These are phyloP conservation scores for Poeciliopsis occidentalis DNA, from an alignment of 2,113 vertebrate species.

Conservation along the genomic window DNA sequence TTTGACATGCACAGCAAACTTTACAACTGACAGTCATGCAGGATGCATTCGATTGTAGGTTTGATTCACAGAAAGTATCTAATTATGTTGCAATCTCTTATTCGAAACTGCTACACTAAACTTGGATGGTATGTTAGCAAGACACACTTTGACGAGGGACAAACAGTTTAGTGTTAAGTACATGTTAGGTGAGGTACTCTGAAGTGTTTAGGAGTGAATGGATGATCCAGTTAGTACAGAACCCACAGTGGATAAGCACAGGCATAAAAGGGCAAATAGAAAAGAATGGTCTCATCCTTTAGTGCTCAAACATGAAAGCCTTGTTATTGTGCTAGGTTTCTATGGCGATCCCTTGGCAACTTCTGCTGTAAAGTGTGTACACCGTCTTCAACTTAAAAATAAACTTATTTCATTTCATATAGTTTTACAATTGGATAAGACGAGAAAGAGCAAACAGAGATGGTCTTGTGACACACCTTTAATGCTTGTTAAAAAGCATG, in stretches of 20 bases:
- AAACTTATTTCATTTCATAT: not conserved
- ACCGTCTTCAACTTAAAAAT: not conserved
- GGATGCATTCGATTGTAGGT: not conserved
- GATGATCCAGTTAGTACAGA: slow-evolving; percentile 7
- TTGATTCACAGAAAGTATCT: not conserved
- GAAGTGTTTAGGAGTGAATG: not conserved
- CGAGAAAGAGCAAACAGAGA: not conserved
- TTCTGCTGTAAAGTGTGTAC: not conserved
- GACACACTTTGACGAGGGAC: not conserved
- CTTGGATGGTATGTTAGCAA: not conserved
- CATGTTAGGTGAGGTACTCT: not conserved
- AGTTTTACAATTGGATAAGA: not conserved
- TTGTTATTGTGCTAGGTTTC: not conserved
- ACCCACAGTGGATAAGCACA: not conserved
- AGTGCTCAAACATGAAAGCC: not conserved
- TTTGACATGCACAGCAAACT: slow-evolving; percentile 16
- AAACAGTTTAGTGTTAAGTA: not conserved
- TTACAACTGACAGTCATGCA: slow-evolving; percentile 1
- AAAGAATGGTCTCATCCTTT: not conserved
- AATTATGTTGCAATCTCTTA: not conserved
- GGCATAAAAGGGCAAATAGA: not conserved
- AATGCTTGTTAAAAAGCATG: not conserved
- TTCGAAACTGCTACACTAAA: not conserved
- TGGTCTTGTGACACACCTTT: not conserved
- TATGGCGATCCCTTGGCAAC: not conserved